Evolutionary conservation across 2,888 invertebrate species (phyloP).

Genomic region (Noctua janthe): DNA sequence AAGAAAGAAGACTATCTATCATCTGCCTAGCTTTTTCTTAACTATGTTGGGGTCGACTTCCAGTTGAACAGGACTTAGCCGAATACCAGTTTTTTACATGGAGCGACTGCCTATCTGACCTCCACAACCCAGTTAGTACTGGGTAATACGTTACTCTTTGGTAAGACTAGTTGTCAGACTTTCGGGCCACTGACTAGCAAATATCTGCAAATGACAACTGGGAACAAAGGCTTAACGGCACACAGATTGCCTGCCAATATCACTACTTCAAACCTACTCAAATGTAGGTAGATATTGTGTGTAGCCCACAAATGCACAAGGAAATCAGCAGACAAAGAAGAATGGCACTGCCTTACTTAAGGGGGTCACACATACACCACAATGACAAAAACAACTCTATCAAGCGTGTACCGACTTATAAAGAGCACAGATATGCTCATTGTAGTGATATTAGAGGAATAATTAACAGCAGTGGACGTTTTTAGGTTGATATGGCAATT

Average conservation of each 20-base stretch:
- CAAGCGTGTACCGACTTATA: background rate
- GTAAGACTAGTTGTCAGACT: background rate
- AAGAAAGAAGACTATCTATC: too few relatives aligned
- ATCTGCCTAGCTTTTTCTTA: background rate
- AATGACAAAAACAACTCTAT: background rate
- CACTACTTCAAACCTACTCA: too few relatives aligned
- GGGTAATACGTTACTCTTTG: background rate
- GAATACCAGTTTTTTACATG: background rate
- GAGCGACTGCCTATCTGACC: background rate
- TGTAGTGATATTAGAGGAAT: background rate
- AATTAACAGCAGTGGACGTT: background rate
- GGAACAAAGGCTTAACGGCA: background rate
- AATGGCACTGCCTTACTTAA: background rate
- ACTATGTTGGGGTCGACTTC: background rate
- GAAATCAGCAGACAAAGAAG: background rate
- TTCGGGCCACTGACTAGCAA: background rate
- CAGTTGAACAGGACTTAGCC: background rate
- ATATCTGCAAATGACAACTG: background rate
- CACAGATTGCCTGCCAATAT: too few relatives aligned
- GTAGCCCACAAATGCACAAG: background rate
- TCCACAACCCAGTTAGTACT: background rate
- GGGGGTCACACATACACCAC: background rate
- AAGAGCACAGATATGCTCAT: background rate
- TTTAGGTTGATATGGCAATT: background rate
- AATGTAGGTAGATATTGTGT: background rate